phyloP scores from a whole-genome alignment of 2,113 vertebrate genomes.

The Lutjanus erythropterus region DNA sequence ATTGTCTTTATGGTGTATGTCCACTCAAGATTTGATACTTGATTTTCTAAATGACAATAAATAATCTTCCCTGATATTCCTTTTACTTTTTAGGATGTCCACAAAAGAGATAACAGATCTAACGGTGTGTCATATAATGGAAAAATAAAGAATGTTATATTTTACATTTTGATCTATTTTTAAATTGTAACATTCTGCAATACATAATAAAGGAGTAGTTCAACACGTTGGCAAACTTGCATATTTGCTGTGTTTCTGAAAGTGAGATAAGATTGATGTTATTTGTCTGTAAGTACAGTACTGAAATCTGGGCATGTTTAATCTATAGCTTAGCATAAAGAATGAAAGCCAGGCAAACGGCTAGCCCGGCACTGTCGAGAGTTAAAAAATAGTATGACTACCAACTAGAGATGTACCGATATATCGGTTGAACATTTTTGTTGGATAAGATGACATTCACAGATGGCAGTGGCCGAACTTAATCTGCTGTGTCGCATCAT shows the following conservation, averaged over 20 bases:
- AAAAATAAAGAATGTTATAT: background rate
- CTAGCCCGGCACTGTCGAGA: too few relatives aligned
- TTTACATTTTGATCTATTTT: background rate
- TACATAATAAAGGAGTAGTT: background rate
- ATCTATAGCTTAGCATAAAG: too few relatives aligned
- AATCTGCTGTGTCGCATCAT: too few relatives aligned
- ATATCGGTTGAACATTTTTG: too few relatives aligned
- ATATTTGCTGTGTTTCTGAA: background rate
- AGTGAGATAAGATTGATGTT: background rate
- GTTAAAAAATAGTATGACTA: too few relatives aligned
- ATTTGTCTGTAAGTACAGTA: too few relatives aligned
- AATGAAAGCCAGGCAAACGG: too few relatives aligned
- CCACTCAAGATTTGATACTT: background rate
- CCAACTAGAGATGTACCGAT: too few relatives aligned
- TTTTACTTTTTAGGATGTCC: background rate
- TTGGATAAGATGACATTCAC: too few relatives aligned
- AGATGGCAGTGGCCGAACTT: too few relatives aligned
- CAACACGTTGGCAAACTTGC: background rate
- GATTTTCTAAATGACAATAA: background rate
- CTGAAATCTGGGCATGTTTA: too few relatives aligned
- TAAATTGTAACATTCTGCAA: background rate
- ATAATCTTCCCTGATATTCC: background rate
- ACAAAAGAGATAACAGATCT: background rate
- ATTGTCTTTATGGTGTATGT: background rate
- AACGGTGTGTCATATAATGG: background rate